Evolutionary conservation across 1,140 invertebrate genomes (phyloP).

Genomic region (Riptortus pedestris): DNA sequence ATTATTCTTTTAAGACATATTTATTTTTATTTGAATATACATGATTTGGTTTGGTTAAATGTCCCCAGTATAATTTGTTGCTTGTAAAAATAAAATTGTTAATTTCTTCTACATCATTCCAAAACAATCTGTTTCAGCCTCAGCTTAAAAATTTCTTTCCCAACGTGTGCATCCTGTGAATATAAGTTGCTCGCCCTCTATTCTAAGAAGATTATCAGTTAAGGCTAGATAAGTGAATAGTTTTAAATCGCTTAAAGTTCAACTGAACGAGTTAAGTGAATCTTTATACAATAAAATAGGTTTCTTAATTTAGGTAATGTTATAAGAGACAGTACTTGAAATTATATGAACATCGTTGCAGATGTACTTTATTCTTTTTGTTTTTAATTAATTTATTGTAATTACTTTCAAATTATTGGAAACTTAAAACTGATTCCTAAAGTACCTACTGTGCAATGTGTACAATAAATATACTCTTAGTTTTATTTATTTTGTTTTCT

Average conservation of each 20-base stretch:
- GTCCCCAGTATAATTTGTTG: background rate
- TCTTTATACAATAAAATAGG: slow-evolving; percentile 2
- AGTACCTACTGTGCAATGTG: background rate
- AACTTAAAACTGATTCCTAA: slow-evolving; percentile 5
- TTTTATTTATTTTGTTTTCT: background rate
- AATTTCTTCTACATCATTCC: slow-evolving; percentile 3
- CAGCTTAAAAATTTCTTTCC: slow-evolving; percentile 8
- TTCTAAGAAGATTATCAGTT: background rate
- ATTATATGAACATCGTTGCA: background rate
- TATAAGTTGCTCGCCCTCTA: background rate
- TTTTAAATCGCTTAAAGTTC: background rate
- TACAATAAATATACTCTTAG: slow-evolving; percentile 16
- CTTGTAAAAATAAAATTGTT: background rate
- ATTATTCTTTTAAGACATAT: too few species aligned
- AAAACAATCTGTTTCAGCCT: slow-evolving; percentile 10
- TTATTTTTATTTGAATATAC: background rate
- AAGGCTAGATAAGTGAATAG: background rate
- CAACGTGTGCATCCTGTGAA: slow-evolving; percentile 9
- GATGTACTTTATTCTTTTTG: background rate
- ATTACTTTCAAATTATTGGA: background rate
- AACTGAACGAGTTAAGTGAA: slow-evolving; percentile 3
- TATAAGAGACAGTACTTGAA: slow-evolving; percentile 5
- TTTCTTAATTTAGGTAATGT: slow-evolving; percentile 4
- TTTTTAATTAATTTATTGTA: slow-evolving; percentile 3
- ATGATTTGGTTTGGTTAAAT: background rate